These are phyloP conservation scores for Euura lappo DNA, from an alignment of 1,140 invertebrate species.

Conservation along the genomic window DNA sequence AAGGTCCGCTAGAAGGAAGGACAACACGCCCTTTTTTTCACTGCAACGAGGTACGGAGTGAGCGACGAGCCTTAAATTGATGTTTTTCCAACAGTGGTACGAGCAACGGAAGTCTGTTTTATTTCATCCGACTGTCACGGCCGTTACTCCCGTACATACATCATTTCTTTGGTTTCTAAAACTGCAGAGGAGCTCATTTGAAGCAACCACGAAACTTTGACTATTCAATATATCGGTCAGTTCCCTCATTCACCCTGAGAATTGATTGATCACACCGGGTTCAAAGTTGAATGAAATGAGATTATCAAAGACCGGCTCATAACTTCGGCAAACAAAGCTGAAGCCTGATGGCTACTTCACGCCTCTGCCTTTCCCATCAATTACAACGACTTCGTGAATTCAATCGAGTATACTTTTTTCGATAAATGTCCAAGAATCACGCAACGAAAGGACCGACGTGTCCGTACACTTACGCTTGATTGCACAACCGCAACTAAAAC, in stretches of 20 bases:
- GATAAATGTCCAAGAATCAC: not conserved
- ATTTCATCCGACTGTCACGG: not conserved
- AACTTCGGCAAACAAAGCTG: not conserved
- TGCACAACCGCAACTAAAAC: not conserved
- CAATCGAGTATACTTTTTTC: not conserved
- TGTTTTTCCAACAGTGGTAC: not conserved
- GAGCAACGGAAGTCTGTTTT: not conserved
- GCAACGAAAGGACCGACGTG: not conserved
- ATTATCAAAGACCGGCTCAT: not conserved
- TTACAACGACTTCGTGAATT: not conserved
- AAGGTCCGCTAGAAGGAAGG: not conserved
- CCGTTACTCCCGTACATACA: not conserved
- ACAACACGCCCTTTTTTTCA: not conserved
- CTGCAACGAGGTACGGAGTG: not conserved
- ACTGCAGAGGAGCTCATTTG: too few species aligned
- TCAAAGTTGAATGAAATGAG: not conserved
- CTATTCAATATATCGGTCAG: too few species aligned
- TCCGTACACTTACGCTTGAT: not conserved
- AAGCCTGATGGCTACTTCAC: not conserved
- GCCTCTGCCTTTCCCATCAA: not conserved
- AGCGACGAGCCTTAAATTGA: slow-evolving; percentile 2
- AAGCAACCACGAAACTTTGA: too few species aligned
- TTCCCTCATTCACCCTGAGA: too few species aligned
- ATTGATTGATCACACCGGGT: too few species aligned
- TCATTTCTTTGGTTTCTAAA: too few species aligned